Evolutionary conservation across 2,113 vertebrate species (phyloP), one percentile per base, ranked within the genome.

Genomic region (Erinaceus europaeus): DNA sequence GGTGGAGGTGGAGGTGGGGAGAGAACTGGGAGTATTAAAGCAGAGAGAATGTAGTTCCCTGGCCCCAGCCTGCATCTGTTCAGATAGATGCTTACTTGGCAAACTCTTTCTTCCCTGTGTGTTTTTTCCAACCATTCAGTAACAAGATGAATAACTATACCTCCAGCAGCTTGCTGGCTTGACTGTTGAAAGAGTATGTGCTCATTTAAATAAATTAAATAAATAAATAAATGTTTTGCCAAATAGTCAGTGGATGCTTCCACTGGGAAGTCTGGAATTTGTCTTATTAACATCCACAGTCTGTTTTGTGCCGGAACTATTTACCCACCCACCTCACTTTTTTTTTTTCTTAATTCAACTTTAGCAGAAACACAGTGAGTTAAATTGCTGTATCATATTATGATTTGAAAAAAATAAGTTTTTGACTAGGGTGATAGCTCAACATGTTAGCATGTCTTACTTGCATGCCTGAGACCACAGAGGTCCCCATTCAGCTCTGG

Each of bases 191-290:
- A 93, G 57, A 92, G 34, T 0, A 0, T 40, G 0, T 44, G 0
- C 1, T 77, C 81, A 65, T 92, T 91, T 90, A 82, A 93, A 55
- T 9, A 55, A 55, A n/a, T n/a, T n/a, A n/a, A 23, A 55, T 23
- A 9, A 25, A 25, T 20, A 91, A 71, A 90, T 93, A 69, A 5
- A 0, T 21, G n/a, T 57, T 7, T 61, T 94, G 93, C 90, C 77
- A 75, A 46, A 86, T 94, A 0, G 57, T 91, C n/a, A 6, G 32
- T 59, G 75, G 57, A 29, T 17, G 0, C 3, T 88, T n/a, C n/a
- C n/a, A 29, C 76, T 86, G 25, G 84, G n/a, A 76, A 95, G 93
- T 69, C 90, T 90, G 91, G 80, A 95, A 72, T 94, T 96, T 96
- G 83, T 72, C 87, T 94, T 90, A 88, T 81, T 90, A 94, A 93